Evolutionary conservation across 2,888 invertebrate genomes (phyloP).

Genomic region (Crioceris asparagi): DNA sequence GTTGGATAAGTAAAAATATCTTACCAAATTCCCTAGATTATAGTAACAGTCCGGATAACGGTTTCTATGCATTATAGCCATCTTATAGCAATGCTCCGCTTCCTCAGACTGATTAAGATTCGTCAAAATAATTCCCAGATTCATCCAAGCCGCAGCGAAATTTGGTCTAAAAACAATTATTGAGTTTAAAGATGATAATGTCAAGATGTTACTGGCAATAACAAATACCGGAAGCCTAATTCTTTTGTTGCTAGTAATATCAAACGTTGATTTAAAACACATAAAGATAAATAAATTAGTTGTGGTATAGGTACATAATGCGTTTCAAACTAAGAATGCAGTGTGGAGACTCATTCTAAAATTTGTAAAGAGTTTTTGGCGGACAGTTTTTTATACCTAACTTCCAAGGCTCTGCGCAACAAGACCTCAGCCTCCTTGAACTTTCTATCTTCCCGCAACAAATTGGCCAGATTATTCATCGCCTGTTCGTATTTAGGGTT

Average conservation of each 20-base stretch:
- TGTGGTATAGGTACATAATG: too few species aligned
- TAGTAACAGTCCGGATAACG: constrained; percentile 89
- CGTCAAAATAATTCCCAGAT: constrained; percentile 85
- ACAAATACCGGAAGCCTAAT: too few species aligned
- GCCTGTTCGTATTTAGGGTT: constrained; percentile 81
- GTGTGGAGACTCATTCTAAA: too few species aligned
- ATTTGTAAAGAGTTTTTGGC: too few species aligned
- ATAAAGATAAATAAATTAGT: too few species aligned
- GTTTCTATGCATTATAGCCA: constrained; percentile 63
- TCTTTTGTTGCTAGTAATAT: too few species aligned
- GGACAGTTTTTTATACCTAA: constrained; percentile 60
- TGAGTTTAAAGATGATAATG: too few species aligned
- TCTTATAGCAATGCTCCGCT: constrained; percentile 69
- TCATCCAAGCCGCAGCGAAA: constrained; percentile 98
- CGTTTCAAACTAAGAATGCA: too few species aligned
- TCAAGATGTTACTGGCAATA: too few species aligned
- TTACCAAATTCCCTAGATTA: constrained; percentile 88
- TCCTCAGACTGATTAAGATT: constrained; percentile 56
- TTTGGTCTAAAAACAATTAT: constrained; percentile 50
- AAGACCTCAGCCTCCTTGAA: constrained; percentile 62
- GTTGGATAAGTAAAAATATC: constrained; percentile 1
- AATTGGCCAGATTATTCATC: constrained; percentile 87
- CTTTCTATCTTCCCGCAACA: constrained; percentile 60
- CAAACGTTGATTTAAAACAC: too few species aligned
- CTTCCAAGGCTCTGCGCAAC: constrained; percentile 57